Conservation (phyloP, 2,888 invertebrate genomes). For the Caenorhabditis sulstoni region DNA sequence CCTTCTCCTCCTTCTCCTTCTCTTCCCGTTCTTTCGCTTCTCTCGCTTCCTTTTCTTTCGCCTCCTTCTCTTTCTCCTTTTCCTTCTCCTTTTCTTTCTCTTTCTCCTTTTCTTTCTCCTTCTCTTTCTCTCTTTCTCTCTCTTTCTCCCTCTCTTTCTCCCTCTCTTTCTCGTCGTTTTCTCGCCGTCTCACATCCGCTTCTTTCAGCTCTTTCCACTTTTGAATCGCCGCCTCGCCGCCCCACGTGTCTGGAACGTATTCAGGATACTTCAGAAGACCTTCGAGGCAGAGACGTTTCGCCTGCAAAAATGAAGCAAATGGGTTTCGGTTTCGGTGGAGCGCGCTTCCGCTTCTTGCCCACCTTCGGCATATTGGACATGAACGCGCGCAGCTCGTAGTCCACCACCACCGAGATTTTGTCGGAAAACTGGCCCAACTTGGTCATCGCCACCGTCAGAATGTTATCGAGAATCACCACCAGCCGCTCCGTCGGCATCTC, state of each 20-base stretch:
- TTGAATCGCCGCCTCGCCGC: constrained; percentile 32
- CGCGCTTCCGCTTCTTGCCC: not conserved
- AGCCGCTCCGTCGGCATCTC: constrained; percentile 29
- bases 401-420: constrained; percentile 27
- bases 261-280: constrained; percentile 43
- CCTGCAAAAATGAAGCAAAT: not conserved
- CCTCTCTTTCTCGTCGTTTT: constrained; percentile 27
- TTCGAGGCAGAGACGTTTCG: constrained; percentile 38
- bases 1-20: constrained; percentile 40
- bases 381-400: constrained; percentile 36
- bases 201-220: constrained; percentile 46
- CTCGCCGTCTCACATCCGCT: constrained; percentile 21
- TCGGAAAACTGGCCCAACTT: constrained; percentile 45
- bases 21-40: constrained; percentile 35
- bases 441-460: constrained; percentile 36
- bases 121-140: not conserved
- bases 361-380: constrained; percentile 25
- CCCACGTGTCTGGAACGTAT: constrained; percentile 50
- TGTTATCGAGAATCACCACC: constrained; percentile 31
- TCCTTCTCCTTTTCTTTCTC: constrained; percentile 19
- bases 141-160: constrained; percentile 1
- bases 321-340: not conserved
- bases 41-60: constrained; percentile 41
- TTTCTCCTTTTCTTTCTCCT: constrained; percentile 21
- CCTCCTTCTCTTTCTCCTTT: constrained; percentile 21